Base-by-base conservation (phyloP, 2,888 invertebrate genomes). In the Formica aserva region DNA sequence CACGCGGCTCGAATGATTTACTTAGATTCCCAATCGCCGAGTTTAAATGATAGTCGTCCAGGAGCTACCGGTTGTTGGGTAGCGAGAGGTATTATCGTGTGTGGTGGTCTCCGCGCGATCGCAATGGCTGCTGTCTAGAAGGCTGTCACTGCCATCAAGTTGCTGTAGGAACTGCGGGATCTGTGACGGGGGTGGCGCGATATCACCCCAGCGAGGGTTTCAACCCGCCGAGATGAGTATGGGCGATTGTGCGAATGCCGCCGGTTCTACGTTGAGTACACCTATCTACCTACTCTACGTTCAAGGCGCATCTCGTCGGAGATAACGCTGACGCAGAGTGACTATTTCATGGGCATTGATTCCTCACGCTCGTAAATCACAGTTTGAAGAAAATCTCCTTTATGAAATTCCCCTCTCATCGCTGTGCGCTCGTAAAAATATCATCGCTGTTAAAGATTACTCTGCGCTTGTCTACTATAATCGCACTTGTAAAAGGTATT, bases 221-320 rank as follows among this genome's bases (percentile, higher is more conserved):
- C 90, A 88, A 90, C 89, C 89, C 91, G 86, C 85, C 89, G 87
- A 92, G 93, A 94, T 93, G 93, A 92, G 91, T 87, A 90, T 80
- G 87, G 87, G 86, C 91, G 92, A 94, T 93, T 93, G 92, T 85
- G 52, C 52, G 85, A 88, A 88, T 89, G 87, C 89, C 89, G 89
- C 88, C 83, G 89, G 87, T 88, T 86, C 85, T 77, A 55, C 84
- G 75, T 65, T 55, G 71, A 83, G 82, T 80, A 83, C 85, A 85
- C 84, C 85, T 82, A 85, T 15, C 72, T 80, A 77, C 69, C 52
- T 62, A 52, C 52, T 48, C 41, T 35, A 67, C 69, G 60, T 60
- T 71, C 72, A 32, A 80, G 60, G 35, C 74, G 66, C 52, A 69
- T 74, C 52, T 52, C 8, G 52, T 52, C 41, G 57, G 55, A 71